phyloP scores from a whole-genome alignment of 1,140 invertebrate species.

The Sweltsa coloradensis region DNA sequence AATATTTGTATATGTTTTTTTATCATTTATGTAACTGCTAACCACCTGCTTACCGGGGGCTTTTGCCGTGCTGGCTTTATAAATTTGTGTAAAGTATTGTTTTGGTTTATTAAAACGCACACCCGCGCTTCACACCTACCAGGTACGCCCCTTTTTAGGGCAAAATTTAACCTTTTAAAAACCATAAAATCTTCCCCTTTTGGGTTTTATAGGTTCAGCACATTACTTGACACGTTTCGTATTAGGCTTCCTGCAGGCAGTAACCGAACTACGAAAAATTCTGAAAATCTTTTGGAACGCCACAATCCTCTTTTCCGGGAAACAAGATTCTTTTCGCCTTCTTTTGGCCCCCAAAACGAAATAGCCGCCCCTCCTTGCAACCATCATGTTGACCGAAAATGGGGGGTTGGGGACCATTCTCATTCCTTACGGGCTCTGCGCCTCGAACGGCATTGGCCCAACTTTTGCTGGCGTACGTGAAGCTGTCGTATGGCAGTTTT shows the following conservation, averaged over 20 bases:
- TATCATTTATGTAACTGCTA: no score
- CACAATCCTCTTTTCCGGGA: not conserved
- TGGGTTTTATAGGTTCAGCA: not conserved
- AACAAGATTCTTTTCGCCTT: not conserved
- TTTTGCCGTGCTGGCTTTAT: no score
- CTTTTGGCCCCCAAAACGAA: not conserved
- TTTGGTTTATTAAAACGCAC: not conserved
- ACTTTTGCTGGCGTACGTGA: not conserved
- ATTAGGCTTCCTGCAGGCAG: constrained; percentile 1
- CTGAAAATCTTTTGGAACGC: constrained; percentile 2
- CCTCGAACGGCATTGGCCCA: not conserved
- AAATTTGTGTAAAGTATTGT: no score
- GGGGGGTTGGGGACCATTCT: not conserved
- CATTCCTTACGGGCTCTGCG: not conserved
- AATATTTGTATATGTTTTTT: no score
- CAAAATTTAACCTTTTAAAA: constrained; percentile 1
- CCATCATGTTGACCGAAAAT: constrained; percentile 3
- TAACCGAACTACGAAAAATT: not conserved
- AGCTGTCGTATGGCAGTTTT: not conserved
- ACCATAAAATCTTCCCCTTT: not conserved
- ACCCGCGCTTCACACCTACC: not conserved
- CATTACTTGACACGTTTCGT: not conserved
- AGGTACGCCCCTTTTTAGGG: not conserved
- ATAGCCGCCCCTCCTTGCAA: constrained; percentile 4
- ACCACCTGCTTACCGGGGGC: no score